Percentiles rank a stretch among this genome's conserved stretches.
Evolutionary conservation across 2,113 vertebrate genomes (phyloP).

Genomic region (Bubo scandiacus): DNA sequence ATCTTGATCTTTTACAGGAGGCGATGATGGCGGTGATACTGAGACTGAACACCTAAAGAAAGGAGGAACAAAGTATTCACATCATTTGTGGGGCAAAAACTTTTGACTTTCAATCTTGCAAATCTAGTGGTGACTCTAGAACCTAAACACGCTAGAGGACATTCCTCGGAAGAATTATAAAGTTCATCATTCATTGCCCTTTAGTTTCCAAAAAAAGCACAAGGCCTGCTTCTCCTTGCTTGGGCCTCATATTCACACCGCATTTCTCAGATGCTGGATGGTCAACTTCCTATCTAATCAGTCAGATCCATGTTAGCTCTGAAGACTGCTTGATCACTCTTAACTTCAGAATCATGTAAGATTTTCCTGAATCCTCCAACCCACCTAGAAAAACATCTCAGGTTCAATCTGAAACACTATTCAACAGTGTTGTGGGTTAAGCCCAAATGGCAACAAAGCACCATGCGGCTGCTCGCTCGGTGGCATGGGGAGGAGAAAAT

Average conservation of each 20-base stretch:
- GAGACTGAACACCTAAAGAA: conserved; percentile 27
- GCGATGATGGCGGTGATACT: background rate
- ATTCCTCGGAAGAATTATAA: background rate
- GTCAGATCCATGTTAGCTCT: background rate
- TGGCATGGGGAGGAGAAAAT: no score
- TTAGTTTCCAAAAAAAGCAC: background rate
- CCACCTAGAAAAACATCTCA: background rate
- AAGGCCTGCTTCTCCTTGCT: background rate
- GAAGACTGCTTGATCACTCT: background rate
- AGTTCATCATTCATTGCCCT: background rate
- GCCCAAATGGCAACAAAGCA: no score
- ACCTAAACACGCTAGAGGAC: background rate
- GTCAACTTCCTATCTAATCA: background rate
- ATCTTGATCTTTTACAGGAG: background rate
- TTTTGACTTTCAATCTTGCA: background rate
- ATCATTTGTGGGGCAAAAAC: rapidly evolving
- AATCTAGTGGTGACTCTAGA: background rate
- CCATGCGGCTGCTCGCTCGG: no score
- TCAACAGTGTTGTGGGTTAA: background rate
- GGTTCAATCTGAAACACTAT: background rate
- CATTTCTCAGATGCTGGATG: background rate
- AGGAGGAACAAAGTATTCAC: background rate
- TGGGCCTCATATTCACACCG: background rate
- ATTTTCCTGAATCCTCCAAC: background rate
- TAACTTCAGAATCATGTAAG: background rate